Conservation (phyloP, 2,797 vertebrate species). For the Mus caroli region DNA sequence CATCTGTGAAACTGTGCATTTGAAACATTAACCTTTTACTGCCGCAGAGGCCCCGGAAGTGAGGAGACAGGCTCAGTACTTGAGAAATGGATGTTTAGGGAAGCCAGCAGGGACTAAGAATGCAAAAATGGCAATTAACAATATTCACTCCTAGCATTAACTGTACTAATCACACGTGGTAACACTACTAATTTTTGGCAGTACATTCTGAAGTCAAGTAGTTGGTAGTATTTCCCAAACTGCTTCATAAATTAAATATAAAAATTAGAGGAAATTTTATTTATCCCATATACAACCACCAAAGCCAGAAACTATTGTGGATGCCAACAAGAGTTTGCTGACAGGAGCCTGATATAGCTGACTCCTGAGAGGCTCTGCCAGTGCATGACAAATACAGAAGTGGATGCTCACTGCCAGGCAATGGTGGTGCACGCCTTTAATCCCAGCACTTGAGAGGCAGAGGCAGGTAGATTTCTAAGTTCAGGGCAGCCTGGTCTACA, state of each 20-base stretch:
- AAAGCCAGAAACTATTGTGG: too few species aligned
- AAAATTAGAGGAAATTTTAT: background rate
- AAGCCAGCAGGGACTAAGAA: constrained; percentile 6
- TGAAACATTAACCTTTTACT: constrained; percentile 59
- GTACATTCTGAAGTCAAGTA: constrained; percentile 30
- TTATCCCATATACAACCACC: too few species aligned
- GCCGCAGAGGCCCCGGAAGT: background rate
- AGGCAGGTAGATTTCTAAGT: too few species aligned
- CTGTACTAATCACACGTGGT: background rate
- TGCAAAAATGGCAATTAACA: constrained; percentile 9
- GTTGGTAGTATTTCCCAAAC: constrained; percentile 53
- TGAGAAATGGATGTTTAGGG: constrained; percentile 56
- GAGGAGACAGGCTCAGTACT: background rate
- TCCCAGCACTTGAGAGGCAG: too few species aligned
- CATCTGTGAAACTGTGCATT: constrained; percentile 29
- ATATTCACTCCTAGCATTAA: constrained; percentile 36
- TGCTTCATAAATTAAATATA: background rate
- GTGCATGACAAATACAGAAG: too few species aligned
- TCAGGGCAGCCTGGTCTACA: too few species aligned
- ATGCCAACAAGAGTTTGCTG: too few species aligned
- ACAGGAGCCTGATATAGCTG: too few species aligned
- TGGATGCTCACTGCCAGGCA: too few species aligned
- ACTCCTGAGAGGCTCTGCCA: too few species aligned
- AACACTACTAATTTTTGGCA: constrained; percentile 37
- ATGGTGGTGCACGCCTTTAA: too few species aligned